Base-by-base conservation (phyloP, 2,797 vertebrate species). In the Synaphobranchus kaupii region DNA sequence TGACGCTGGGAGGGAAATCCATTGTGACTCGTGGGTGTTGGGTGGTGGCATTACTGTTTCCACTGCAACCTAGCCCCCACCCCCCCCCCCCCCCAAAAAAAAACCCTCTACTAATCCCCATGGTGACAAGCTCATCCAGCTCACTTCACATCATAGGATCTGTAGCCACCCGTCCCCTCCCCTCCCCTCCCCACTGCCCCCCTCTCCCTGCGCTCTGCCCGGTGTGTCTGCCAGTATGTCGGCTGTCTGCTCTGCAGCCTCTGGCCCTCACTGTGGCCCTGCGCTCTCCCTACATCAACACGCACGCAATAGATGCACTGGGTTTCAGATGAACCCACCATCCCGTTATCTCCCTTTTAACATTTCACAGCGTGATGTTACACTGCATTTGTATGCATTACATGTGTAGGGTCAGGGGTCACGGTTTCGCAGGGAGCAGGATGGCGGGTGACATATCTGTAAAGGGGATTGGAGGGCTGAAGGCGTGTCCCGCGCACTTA, bases 61-160 rank as follows among this genome's bases (percentile, higher is more conserved):
- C 25, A 68, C 63, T 68, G 63, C 25, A 73, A 73, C 68, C 28
- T n/a, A 63, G 6, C 60, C 22, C 58, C 22, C 60, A 13, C 28
- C 68, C 68, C 68, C 68, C 25, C 68, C 68, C 5, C 31, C 31
- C 28, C 71, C 71, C 71, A n/a, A 10, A 73, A 73, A 52, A 50
- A 44, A 17, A n/a, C n/a, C 52, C 73, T 50, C 86, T 20, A 34
- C 82, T 86, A 86, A 82, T 86, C 86, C 86, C 82, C 86, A 86
- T 22, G 31, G 73, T 81, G 76, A n/a, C 28, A 28, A 34, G 34
- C 73, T 86, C 86, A 63, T 54, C 58, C 86, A 81, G 56, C 44
- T 12, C 54, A 44, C 31, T 48, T 44, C 22, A 44, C 22, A 81
- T 81, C 48, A 44, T 44, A 81, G 78, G 78, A 81, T 81, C 73